Evolutionary conservation across 2,888 invertebrate genomes (phyloP), one percentile per base, ranked within the genome.

Genomic region (Folsomia manolachei): DNA sequence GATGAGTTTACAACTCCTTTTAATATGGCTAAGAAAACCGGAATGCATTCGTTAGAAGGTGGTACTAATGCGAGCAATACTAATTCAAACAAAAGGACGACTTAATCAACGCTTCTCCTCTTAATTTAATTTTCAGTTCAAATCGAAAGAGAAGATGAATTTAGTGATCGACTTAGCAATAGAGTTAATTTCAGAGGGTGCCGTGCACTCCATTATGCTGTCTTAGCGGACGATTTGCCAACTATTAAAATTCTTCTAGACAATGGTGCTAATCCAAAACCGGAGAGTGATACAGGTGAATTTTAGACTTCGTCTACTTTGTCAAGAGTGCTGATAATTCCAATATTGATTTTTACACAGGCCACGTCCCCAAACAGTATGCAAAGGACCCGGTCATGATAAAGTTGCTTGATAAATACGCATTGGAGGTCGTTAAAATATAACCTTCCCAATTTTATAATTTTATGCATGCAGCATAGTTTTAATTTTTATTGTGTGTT

Each of bases 121-220:
- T 39, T 39, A 14, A 39, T 62, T 61, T 70, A 39, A 56, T 61
- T 71, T 60, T 18, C 74, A 84, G 86, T 86, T 51, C 79, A 85
- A 76, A 82, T 84, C 25, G 81, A 87, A 27, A 87, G 95, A 77
- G 94, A 94, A 83, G 90, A 92, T 76, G 93, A 95, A 83, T 95
- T 95, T 85, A 90, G 89, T 80, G 87, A 88, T 80, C 84, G 87
- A 61, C 82, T 88, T 27, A 86, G 84, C 73, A 83, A 87, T 80
- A 87, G 89, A 81, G 91, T 91, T 0, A 90, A 90, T 9, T 95
- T 93, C 84, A 87, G 89, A 78, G 94, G 93, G 39, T 94, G 93
- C 85, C 94, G 95, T 70, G 89, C 94, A 65, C 86, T 95, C 77
- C 95, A 95, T 84, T 95, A 95, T 86, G 94, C 95, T 11, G 92